phyloP scores from a whole-genome alignment of 2,113 vertebrate genomes.

The Alexandromys fortis region DNA sequence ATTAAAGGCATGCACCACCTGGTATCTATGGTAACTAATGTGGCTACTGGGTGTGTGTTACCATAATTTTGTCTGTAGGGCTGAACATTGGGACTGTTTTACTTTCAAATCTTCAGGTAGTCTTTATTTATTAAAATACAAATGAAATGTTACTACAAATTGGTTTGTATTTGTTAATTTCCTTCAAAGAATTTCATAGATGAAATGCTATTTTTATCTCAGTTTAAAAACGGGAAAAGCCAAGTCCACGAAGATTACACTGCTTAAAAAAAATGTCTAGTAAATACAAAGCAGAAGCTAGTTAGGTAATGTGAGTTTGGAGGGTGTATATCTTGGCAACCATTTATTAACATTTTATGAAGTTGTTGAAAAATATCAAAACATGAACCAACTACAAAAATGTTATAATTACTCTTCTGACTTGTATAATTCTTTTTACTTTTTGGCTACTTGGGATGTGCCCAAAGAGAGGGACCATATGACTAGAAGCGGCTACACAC shows the following conservation, averaged over 20 bases:
- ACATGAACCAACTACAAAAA: background rate
- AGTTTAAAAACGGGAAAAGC: background rate
- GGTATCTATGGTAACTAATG: too few relatives aligned
- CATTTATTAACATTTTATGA: background rate
- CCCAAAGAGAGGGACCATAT: background rate
- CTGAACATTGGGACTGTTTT: too few relatives aligned
- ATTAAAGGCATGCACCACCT: too few relatives aligned
- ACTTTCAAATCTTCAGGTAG: too few relatives aligned
- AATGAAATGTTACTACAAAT: too few relatives aligned
- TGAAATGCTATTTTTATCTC: background rate
- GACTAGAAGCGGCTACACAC: background rate
- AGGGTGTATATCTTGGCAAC: background rate
- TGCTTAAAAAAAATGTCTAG: background rate
- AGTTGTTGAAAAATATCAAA: background rate
- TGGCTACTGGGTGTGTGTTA: too few relatives aligned
- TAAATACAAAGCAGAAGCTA: background rate
- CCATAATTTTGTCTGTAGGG: too few relatives aligned
- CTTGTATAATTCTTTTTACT: background rate
- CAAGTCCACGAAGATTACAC: background rate
- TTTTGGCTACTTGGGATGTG: background rate
- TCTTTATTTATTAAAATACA: too few relatives aligned
- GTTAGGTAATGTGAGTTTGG: background rate
- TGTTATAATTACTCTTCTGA: background rate
- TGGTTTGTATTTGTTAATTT: slow-evolving; percentile 44
- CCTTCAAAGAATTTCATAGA: background rate